phyloP scores from a whole-genome alignment of 92 coral and sea anemone genomes.

The Bergia puertoricense region DNA sequence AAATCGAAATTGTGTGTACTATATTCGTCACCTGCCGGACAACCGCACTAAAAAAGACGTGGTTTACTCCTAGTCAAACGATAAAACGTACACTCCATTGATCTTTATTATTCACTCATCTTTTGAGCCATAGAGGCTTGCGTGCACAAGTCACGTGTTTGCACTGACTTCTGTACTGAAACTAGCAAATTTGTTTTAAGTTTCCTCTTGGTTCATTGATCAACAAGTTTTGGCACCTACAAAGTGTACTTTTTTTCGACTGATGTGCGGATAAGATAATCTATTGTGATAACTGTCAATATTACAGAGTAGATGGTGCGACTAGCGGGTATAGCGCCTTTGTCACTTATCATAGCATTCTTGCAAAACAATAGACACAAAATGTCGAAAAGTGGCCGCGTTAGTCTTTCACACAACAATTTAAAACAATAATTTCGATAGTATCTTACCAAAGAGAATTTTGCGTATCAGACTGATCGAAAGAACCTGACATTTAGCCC shows the following conservation, averaged over 20 bases:
- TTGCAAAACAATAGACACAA: slow-evolving; percentile 5
- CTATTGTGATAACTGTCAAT: slow-evolving; percentile 27
- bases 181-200: neutral
- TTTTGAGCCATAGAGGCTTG: neutral
- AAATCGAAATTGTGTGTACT: neutral
- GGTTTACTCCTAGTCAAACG: neutral
- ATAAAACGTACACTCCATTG: neutral
- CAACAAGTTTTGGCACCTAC: slow-evolving; percentile 31
- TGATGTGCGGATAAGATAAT: slow-evolving; percentile 34
- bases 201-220: slow-evolving; percentile 5
- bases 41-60: neutral
- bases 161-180: neutral
- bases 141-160: slow-evolving; percentile 6
- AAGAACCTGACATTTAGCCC: neutral
- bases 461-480: neutral
- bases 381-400: neutral
- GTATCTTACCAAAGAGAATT: neutral
- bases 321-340: neutral
- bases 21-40: slow-evolving; percentile 19
- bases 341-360: neutral
- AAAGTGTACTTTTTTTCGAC: slow-evolving; percentile 4
- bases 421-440: neutral
- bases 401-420: slow-evolving; percentile 1
- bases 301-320: neutral
- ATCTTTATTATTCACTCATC: neutral